phyloP scores from a whole-genome alignment of 35 echinoderm and acorn worm species.

The Apostichopus californicus region DNA sequence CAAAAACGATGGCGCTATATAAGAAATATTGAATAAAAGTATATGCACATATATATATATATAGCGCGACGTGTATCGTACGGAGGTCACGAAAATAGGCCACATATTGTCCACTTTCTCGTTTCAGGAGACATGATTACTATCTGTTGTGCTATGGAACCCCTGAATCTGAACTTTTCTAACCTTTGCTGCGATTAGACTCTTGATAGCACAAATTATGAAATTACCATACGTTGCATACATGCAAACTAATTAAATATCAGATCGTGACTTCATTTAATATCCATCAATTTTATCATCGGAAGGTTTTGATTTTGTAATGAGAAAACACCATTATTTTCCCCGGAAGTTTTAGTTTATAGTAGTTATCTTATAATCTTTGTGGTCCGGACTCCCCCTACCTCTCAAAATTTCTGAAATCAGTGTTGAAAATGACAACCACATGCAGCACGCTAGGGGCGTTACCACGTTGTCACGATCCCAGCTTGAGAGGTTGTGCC shows the following conservation, averaged over 20 bases:
- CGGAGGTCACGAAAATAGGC: no score
- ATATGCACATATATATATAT: no score
- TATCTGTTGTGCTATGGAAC: no score
- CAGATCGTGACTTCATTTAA: not conserved
- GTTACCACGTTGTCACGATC: constrained; percentile 4
- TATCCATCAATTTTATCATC: not conserved
- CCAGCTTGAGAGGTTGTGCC: not conserved
- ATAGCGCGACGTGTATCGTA: no score
- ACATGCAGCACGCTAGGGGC: not conserved
- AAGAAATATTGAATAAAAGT: no score
- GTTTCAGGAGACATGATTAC: no score
- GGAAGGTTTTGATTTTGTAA: not conserved
- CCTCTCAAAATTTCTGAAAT: not conserved
- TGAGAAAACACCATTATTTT: not conserved
- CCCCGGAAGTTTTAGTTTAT: not conserved
- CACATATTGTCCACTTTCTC: no score
- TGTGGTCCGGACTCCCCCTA: not conserved
- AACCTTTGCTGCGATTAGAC: no score
- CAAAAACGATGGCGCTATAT: no score
- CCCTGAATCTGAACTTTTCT: no score
- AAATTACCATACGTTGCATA: no score
- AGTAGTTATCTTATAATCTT: not conserved
- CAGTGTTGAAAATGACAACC: not conserved
- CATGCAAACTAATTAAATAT: not conserved
- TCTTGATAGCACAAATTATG: no score